Percentiles rank a stretch among this genome's conserved stretches.
phyloP scores from a whole-genome alignment of 2,113 vertebrate genomes.

The Ammodytes marinus region DNA sequence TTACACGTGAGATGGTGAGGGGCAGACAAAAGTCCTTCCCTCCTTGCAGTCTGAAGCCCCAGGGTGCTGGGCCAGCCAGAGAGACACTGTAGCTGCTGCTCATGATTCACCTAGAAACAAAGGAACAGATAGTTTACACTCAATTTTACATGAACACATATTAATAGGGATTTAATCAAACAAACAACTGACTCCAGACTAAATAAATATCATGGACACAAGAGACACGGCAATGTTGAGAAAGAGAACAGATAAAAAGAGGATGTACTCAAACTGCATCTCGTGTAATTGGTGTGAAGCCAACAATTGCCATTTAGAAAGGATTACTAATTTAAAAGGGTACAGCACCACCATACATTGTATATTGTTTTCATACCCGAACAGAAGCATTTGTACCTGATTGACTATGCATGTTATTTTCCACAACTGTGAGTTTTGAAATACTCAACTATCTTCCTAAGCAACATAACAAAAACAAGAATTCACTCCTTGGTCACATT shows the following conservation, averaged over 20 bases:
- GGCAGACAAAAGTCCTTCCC: constrained; percentile 98
- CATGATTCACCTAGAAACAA: constrained; percentile 85
- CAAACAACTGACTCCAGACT: neutral
- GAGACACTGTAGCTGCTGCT: constrained; percentile 95
- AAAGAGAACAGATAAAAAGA: neutral
- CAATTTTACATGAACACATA: neutral
- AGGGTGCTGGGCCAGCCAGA: constrained; percentile 93
- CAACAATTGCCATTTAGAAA: constrained; percentile 13
- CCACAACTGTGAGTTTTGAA: neutral
- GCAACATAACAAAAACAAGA: neutral
- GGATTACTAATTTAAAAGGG: constrained; percentile 15
- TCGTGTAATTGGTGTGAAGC: neutral
- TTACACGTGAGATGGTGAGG: constrained; percentile 95
- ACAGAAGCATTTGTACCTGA: constrained; percentile 36
- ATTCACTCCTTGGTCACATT: neutral
- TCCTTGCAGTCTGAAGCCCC: constrained; percentile 98
- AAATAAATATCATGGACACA: neutral
- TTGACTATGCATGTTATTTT: constrained; percentile 11
- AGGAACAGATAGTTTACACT: constrained; percentile 1
- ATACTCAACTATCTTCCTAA: neutral
- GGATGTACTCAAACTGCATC: neutral
- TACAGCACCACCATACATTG: neutral
- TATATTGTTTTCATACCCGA: constrained; percentile 30
- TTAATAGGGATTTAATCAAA: neutral
- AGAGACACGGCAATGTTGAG: neutral